Conservation (phyloP, 2,888 invertebrate species). For the Octodonta nipae region DNA sequence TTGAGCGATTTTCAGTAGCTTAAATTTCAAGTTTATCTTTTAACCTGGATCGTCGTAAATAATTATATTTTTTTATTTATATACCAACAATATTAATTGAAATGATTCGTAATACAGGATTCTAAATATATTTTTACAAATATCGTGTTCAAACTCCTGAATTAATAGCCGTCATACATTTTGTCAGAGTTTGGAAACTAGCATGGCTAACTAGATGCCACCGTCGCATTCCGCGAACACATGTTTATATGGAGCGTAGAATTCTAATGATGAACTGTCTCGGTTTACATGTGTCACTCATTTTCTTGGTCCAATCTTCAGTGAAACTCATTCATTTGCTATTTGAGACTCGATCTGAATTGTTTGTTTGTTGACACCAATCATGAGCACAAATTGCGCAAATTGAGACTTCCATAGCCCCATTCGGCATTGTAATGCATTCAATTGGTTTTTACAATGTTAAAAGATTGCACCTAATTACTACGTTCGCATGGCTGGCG, state of each 20-base stretch:
- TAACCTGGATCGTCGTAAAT: too few relatives aligned
- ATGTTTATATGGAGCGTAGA: conserved; percentile 34
- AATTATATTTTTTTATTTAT: too few relatives aligned
- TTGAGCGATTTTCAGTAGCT: too few relatives aligned
- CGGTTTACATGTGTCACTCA: conserved; percentile 37
- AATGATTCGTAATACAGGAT: too few relatives aligned
- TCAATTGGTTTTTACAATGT: conserved; percentile 6
- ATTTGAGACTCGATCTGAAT: conserved; percentile 20
- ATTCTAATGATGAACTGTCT: conserved; percentile 29
- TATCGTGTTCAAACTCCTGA: not conserved
- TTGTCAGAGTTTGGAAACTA: conserved; percentile 14
- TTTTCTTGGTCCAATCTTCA: too few relatives aligned
- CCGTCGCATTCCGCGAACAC: conserved; percentile 33
- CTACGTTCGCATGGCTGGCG: conserved; percentile 13
- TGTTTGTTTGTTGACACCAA: conserved; percentile 12
- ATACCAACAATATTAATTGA: too few relatives aligned
- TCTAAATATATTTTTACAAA: too few relatives aligned
- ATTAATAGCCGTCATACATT: conserved; percentile 3
- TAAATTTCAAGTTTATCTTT: too few relatives aligned
- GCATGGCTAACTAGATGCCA: conserved; percentile 31
- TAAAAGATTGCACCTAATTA: conserved; percentile 5
- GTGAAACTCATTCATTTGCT: conserved; percentile 27
- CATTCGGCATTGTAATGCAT: too few relatives aligned
- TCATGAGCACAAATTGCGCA: conserved; percentile 9
- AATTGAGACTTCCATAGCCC: conserved; percentile 10